Evolutionary conservation across 2,888 invertebrate genomes (phyloP), one percentile per base, ranked within the genome.

Genomic region (Erynnis tages): DNA sequence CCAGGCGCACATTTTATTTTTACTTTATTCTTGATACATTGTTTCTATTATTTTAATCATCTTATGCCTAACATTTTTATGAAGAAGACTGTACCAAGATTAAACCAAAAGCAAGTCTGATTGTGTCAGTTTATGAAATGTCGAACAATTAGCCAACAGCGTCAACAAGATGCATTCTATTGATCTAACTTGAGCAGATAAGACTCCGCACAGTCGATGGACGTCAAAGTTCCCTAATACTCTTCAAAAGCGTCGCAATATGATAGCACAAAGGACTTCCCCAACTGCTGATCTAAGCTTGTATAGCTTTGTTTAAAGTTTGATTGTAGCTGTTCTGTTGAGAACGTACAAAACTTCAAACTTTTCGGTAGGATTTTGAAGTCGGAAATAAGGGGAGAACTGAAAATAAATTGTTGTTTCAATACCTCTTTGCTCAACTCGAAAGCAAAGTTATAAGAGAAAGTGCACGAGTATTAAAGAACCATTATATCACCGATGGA

Each of bases 211-310:
- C 29, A 49, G 44, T 21, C 54, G 52, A 48, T 54, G 59, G 59
- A 69, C 70, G 72, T 78, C 76, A 70, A 75, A 84, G 73, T 82
- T 82, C 54, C 66, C 67, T 80, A 78, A 83, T 76, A 69, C 73
- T 63, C 67, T 68, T 65, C 62, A 65, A 72, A 67, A 70, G 47
- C 63, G 57, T 63, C 65, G 73, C 73, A 43, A 50, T 75, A 71
- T 72, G 70, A 73, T 67, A 69, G 66, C 65, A 71, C 72, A 69
- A 67, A 65, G 57, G 66, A 60, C 58, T 65, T 62, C 37, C 6
- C 35, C 57, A 58, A 60, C 59, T 57, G 61, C 47, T 56, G 55
- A 58, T 76, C 70, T 29, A 35, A 43, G 44, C 50, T 52, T 35
- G 44, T 37, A 52, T 73, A 69, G 69, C 71, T 71, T 76, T 76